Evolutionary conservation across 2,888 invertebrate genomes (phyloP).

Genomic region (Cynaeus angustus): DNA sequence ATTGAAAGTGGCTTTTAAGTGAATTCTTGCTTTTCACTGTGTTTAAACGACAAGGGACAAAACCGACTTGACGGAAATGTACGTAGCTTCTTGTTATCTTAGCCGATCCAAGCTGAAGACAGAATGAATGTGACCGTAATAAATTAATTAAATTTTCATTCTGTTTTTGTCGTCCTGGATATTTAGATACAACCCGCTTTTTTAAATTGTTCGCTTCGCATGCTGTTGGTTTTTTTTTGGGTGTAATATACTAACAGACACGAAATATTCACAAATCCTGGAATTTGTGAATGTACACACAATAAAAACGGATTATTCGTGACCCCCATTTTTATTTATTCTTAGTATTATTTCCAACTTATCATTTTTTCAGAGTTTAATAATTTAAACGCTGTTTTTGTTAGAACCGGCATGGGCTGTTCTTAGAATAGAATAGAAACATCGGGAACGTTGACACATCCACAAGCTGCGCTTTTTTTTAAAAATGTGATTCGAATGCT

Average conservation of each 20-base stretch:
- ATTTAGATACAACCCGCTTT: conserved; percentile 29
- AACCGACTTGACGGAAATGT: conserved; percentile 61
- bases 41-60: conserved; percentile 57
- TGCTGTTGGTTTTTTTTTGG: conserved; percentile 44
- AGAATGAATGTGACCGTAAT: conserved; percentile 12
- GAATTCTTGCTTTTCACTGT: conserved; percentile 64
- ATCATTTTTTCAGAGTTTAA: conserved; percentile 49
- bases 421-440: conserved; percentile 48
- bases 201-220: conserved; percentile 51
- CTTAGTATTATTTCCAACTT: conserved; percentile 52
- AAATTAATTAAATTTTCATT: conserved; percentile 11
- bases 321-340: conserved; percentile 51
- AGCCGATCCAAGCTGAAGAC: conserved; percentile 29
- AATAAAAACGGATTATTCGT: conserved; percentile 68
- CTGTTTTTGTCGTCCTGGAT: conserved; percentile 20
- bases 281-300: conserved; percentile 47
- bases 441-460: conserved; percentile 14
- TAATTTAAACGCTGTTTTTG: conserved; percentile 52
- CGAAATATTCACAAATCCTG: conserved; percentile 14
- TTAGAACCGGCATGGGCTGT: conserved; percentile 64
- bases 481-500: conserved; percentile 16
- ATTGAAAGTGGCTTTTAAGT: conserved; percentile 68
- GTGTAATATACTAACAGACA: conserved; percentile 55
- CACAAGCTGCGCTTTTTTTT: conserved; percentile 16
- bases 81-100: conserved; percentile 60